phyloP scores from a whole-genome alignment of 2,113 vertebrate genomes.

The Osmerus eperlanus region DNA sequence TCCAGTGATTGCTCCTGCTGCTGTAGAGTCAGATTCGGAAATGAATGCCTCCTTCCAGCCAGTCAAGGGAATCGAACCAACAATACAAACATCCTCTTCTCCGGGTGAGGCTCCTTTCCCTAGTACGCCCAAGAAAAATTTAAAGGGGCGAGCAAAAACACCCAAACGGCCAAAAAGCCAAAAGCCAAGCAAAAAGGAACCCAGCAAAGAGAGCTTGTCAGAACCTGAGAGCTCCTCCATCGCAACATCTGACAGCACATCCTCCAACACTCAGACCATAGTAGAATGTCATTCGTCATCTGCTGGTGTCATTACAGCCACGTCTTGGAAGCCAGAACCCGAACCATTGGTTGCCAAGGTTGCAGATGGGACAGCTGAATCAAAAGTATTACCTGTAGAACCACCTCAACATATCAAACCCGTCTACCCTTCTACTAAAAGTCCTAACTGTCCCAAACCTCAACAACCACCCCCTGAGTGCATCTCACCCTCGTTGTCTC shows the following conservation, averaged over 20 bases:
- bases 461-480: slow-evolving; percentile 55
- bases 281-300: slow-evolving; percentile 45
- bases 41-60: slow-evolving; percentile 54
- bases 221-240: slow-evolving; percentile 55
- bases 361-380: slow-evolving; percentile 43
- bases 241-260: slow-evolving; percentile 38
- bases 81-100: slow-evolving; percentile 58
- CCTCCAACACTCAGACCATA: slow-evolving; percentile 36
- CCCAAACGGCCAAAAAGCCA: slow-evolving; percentile 71
- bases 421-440: slow-evolving; percentile 53
- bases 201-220: slow-evolving; percentile 53
- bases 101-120: slow-evolving; percentile 70
- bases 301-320: slow-evolving; percentile 64
- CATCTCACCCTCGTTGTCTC: slow-evolving; percentile 57
- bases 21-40: slow-evolving; percentile 65
- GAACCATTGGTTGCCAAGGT: slow-evolving; percentile 40
- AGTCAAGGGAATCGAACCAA: slow-evolving; percentile 70
- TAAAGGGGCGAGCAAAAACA: slow-evolving; percentile 79
- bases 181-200: slow-evolving; percentile 77
- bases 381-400: slow-evolving; percentile 52
- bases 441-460: slow-evolving; percentile 55
- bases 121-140: slow-evolving; percentile 75
- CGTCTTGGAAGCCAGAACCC: slow-evolving; percentile 59
- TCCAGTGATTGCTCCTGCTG: slow-evolving; percentile 67
- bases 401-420: slow-evolving; percentile 56